These are phyloP conservation scores for Gopherus flavomarginatus DNA, from an alignment of 2,113 vertebrate species.

Conservation along the genomic window DNA sequence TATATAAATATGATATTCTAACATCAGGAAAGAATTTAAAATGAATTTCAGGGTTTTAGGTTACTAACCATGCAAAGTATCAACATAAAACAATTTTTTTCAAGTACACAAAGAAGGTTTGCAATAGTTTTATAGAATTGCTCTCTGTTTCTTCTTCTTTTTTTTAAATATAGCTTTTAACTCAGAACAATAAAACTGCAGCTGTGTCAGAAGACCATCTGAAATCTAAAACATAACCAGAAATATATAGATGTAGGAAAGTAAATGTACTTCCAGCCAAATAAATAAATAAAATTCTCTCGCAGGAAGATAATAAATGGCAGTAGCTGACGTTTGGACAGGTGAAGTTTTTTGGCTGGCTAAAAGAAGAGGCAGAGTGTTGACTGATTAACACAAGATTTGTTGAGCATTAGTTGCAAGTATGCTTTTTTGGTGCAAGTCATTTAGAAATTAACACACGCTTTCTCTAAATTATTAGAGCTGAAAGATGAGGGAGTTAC, in stretches of 20 bases:
- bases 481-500: background rate
- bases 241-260: background rate
- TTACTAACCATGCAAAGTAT: background rate
- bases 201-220: background rate
- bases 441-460: background rate
- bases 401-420: background rate
- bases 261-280: background rate
- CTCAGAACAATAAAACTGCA: background rate
- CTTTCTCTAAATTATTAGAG: background rate
- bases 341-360: background rate
- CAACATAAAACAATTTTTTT: background rate
- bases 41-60: background rate
- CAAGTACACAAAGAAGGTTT: background rate
- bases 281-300: background rate
- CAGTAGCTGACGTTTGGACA: background rate
- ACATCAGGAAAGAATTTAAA: background rate
- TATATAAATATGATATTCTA: background rate
- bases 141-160: no score
- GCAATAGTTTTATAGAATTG: background rate
- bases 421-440: background rate
- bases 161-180: background rate
- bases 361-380: background rate
- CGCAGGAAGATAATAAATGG: background rate
- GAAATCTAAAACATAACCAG: background rate
- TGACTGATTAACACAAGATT: background rate